Conservation (phyloP, 2,888 invertebrate genomes). For the Acleris sparsana region DNA sequence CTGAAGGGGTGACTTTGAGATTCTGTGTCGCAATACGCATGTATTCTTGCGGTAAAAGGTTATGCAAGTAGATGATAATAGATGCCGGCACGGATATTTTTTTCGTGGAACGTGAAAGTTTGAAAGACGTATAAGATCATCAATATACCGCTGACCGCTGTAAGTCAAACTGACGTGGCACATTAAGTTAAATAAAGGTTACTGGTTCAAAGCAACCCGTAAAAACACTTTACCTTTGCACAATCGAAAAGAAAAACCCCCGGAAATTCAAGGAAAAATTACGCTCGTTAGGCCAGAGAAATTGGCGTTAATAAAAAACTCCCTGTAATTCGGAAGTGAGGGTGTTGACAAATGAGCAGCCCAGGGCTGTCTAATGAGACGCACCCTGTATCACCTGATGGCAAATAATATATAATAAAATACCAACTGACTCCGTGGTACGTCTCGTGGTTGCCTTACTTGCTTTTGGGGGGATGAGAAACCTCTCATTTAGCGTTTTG, state of each 20-base stretch:
- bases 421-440: conserved; percentile 50
- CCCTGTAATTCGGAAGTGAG: conserved; percentile 62
- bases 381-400: conserved; percentile 66
- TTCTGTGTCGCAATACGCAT: conserved; percentile 47
- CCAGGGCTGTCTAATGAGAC: conserved; percentile 70
- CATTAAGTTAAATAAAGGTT: conserved; percentile 32
- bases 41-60: conserved; percentile 48
- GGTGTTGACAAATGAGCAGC: conserved; percentile 74
- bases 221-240: conserved; percentile 41
- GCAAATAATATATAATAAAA: conserved; percentile 51
- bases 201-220: conserved; percentile 24
- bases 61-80: conserved; percentile 37
- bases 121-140: not conserved
- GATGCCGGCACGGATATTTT: not conserved
- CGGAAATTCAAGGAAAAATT: conserved; percentile 59
- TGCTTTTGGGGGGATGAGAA: conserved; percentile 26
- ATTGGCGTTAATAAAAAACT: conserved; percentile 77
- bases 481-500: conserved; percentile 17
- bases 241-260: conserved; percentile 44
- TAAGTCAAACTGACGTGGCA: conserved; percentile 21
- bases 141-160: conserved; percentile 16
- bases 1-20: conserved; percentile 55
- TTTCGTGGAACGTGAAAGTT: not conserved
- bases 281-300: conserved; percentile 70
- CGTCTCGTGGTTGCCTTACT: conserved; percentile 10